phyloP scores from a whole-genome alignment of 2,888 invertebrate species.

The Xanthorhoe spadicearia region DNA sequence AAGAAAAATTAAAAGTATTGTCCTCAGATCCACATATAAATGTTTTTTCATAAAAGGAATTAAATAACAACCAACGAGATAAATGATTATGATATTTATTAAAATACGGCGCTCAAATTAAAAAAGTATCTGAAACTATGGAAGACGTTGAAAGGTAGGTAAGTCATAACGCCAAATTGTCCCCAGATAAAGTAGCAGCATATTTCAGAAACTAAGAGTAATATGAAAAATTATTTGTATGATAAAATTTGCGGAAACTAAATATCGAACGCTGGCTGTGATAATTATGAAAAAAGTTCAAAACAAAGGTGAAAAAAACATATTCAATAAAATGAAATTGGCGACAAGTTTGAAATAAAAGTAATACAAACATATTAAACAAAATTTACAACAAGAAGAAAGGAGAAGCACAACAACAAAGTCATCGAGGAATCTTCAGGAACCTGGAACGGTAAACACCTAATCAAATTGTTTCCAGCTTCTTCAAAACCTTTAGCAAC shows the following conservation, averaged over 20 bases:
- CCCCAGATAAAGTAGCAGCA: neutral
- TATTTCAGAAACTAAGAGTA: neutral
- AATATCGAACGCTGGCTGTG: neutral
- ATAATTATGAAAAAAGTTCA: neutral
- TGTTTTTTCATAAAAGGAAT: neutral
- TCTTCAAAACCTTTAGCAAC: too few species aligned
- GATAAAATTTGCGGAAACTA: neutral
- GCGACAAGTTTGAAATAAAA: neutral
- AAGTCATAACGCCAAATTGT: neutral
- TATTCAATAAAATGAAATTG: neutral
- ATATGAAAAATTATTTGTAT: neutral
- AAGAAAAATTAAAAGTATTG: conserved; percentile 14
- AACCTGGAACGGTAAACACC: neutral
- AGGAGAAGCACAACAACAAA: neutral
- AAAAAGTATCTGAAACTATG: neutral
- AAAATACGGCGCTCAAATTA: neutral
- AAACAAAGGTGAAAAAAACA: neutral
- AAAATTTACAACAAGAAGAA: neutral
- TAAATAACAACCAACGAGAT: neutral
- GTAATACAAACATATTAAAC: neutral
- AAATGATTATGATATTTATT: too few species aligned
- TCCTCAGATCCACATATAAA: conserved; percentile 2
- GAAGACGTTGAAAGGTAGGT: neutral
- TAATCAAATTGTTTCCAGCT: neutral
- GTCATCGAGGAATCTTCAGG: neutral